Evolutionary conservation across 2,797 vertebrate genomes (phyloP).

Genomic region (Sebastolobus alascanus): DNA sequence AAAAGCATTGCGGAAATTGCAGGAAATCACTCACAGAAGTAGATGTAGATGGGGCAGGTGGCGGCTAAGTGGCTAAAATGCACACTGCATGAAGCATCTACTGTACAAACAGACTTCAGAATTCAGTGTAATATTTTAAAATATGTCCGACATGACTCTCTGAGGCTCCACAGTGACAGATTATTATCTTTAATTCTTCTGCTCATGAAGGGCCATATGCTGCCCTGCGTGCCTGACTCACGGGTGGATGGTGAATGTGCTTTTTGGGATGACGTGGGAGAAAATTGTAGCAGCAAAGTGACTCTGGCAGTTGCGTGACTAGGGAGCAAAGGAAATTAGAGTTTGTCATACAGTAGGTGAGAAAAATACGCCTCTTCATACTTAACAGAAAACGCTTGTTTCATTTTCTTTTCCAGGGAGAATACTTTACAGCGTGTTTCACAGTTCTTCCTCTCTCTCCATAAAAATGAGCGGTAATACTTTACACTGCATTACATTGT

Average conservation of each 20-base stretch:
- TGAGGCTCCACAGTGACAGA: conserved; percentile 4
- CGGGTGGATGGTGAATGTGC: conserved; percentile 26
- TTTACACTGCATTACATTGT: conserved; percentile 45
- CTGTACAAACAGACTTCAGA: not conserved
- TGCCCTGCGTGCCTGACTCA: conserved; percentile 7
- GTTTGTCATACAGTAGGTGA: conserved; percentile 63
- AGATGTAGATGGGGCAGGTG: not conserved
- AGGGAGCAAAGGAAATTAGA: conserved; percentile 66
- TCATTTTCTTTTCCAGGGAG: conserved; percentile 63
- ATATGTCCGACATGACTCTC: not conserved
- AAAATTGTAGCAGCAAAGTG: conserved; percentile 64
- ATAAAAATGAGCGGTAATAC: conserved; percentile 40
- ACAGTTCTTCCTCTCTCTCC: conserved; percentile 32
- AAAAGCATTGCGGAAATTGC: not conserved
- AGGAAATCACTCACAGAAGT: not conserved
- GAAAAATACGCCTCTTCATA: conserved; percentile 56
- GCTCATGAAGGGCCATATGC: conserved; percentile 31
- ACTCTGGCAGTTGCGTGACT: conserved; percentile 66
- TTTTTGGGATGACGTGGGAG: conserved; percentile 56
- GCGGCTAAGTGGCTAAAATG: not conserved
- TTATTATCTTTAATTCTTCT: conserved; percentile 19
- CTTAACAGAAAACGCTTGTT: conserved; percentile 56
- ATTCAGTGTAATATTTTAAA: not conserved
- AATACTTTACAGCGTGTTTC: conserved; percentile 56
- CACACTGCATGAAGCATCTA: not conserved